phyloP scores from a whole-genome alignment of 2,797 vertebrate genomes.

The Numenius phaeopus region DNA sequence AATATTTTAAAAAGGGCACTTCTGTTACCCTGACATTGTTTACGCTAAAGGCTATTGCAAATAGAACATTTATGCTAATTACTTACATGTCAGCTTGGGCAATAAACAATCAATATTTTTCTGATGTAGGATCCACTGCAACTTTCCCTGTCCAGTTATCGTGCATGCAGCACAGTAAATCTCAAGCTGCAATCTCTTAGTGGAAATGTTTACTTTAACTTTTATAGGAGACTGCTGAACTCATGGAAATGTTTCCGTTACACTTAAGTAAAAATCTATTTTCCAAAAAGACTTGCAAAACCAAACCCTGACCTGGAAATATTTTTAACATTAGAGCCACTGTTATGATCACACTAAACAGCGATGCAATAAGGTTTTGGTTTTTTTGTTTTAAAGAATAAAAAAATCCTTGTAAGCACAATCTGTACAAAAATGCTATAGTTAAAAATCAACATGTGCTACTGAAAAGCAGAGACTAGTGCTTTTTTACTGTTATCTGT shows the following conservation, averaged over 20 bases:
- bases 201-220: slow-evolving; percentile 52
- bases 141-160: background rate
- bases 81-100: background rate
- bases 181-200: background rate
- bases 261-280: background rate
- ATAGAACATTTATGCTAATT: slow-evolving; percentile 27
- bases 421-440: background rate
- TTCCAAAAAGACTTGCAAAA: background rate
- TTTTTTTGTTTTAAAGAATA: background rate
- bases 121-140: background rate
- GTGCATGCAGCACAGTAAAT: background rate
- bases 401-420: background rate
- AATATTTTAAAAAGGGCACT: background rate
- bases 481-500: background rate
- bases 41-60: slow-evolving; percentile 28
- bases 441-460: background rate
- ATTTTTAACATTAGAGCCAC: background rate
- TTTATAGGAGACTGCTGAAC: slow-evolving; percentile 22
- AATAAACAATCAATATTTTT: slow-evolving; percentile 10
- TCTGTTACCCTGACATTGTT: background rate
- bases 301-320: background rate
- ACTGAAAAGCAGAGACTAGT: background rate
- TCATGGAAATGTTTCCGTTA: slow-evolving; percentile 51
- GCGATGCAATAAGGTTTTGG: background rate
- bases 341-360: background rate